Base-by-base conservation (phyloP, 2,113 vertebrate genomes). In the Antechinus stuartii region DNA sequence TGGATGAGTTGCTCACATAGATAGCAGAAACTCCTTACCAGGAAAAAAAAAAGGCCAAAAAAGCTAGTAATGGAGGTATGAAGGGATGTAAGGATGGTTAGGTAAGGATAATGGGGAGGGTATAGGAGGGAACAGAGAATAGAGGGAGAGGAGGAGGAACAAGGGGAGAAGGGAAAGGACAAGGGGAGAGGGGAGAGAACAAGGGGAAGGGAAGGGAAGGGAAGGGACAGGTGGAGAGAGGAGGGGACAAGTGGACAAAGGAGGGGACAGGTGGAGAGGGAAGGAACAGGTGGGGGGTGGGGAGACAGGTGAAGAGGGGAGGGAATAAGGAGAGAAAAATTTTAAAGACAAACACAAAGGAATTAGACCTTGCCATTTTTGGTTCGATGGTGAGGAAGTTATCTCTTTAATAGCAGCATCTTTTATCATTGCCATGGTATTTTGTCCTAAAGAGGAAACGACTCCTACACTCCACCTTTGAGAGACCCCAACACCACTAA, bases 381-480 rank as follows among this genome's bases (percentile, higher is more conserved):
- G 47, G 90, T 52, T 49, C 26, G 25, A 42, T 42, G 68, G 68
- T 84, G 68, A 84, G 68, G 68, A 42, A 84, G 68, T 84, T 42
- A 84, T 84, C 68, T 84, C 68, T 42, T 6, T 84, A 84, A 42
- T 84, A 84, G 68, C 68, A 84, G 68, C 68, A 84, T 84, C 68
- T 84, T 84, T 42, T 84, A 84, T 84, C 68, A 52, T 90, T 90
- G 46, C 90, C 90, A 90, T 47, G 90, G 90, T 52, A 90, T 52
- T 90, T 47, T 90, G 90, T 90, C 90, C 90, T 52, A 47, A 90
- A 52, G 46, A 52, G 49, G 49, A 90, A 7, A 90, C 46, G 46
- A 52, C 90, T 52, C 47, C 90, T 90, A 84, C 68, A 90, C 90
- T 90, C 90, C 90, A 90, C 90, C 90, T 49, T 49, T 49, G 49